These are phyloP conservation scores for Haliclystus octoradiatus DNA, from an alignment of 30 jellyfish, hydroid and myxozoan genomes.

Conservation along the genomic window DNA sequence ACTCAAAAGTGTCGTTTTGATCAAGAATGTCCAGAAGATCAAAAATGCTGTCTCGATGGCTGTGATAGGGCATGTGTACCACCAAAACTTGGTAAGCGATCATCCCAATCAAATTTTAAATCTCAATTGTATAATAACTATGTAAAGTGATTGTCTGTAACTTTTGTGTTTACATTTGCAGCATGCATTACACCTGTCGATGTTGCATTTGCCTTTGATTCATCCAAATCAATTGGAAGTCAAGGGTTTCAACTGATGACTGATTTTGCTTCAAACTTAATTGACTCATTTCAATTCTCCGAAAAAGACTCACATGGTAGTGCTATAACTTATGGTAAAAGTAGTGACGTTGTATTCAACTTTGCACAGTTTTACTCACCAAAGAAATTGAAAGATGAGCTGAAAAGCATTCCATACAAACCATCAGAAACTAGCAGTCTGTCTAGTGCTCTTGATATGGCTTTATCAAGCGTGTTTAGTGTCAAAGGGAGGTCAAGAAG, in stretches of 20 bases:
- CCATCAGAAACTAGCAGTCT: constrained; percentile 36
- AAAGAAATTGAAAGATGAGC: constrained; percentile 33
- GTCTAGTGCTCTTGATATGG: constrained; percentile 27
- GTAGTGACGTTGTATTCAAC: constrained; percentile 29
- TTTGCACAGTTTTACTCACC: constrained; percentile 43
- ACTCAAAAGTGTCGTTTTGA: constrained; percentile 70
- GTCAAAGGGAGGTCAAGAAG: constrained; percentile 65
- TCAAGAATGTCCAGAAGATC: constrained; percentile 63
- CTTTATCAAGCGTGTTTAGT: constrained; percentile 49
- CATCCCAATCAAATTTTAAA: neutral
- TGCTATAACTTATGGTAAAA: constrained; percentile 39
- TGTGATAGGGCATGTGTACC: constrained; percentile 80
- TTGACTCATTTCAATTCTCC: constrained; percentile 53
- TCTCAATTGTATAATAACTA: neutral
- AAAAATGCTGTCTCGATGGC: constrained; percentile 80
- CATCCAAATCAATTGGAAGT: constrained; percentile 23
- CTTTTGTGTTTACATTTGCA: no score
- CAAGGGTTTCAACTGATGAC: constrained; percentile 50
- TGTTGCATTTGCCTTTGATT: constrained; percentile 75
- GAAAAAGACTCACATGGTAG: constrained; percentile 72
- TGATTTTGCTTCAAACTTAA: constrained; percentile 38
- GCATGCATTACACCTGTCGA: constrained; percentile 92
- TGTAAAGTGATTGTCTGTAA: neutral
- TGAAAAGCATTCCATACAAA: constrained; percentile 36
- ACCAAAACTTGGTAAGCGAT: constrained; percentile 31